phyloP scores from a whole-genome alignment of 2,797 vertebrate genomes.

The Cyclura pinguis region DNA sequence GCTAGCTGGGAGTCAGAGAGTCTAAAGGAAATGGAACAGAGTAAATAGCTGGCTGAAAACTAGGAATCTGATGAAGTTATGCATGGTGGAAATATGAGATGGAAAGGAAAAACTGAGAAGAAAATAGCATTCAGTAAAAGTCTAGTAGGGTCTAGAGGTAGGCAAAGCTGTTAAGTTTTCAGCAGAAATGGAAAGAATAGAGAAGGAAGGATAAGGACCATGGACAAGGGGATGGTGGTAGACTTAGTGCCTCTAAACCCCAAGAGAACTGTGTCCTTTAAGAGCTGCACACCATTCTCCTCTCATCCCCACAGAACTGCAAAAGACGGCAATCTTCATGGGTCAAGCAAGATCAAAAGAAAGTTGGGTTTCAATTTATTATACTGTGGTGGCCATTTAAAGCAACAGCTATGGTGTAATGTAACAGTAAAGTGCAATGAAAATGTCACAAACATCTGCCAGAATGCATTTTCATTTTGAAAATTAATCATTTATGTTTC shows the following conservation, averaged over 20 bases:
- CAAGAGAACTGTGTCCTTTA: neutral
- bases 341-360: neutral
- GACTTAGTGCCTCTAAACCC: neutral
- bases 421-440: neutral
- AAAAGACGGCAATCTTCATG: neutral
- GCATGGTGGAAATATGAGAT: neutral
- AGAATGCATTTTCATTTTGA: slow-evolving; percentile 42
- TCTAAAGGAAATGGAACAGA: neutral
- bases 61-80: neutral
- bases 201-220: neutral
- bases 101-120: neutral
- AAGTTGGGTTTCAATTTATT: neutral
- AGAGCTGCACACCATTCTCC: neutral
- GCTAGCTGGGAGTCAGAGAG: neutral
- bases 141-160: neutral
- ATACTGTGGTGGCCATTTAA: neutral
- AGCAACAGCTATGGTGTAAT: neutral
- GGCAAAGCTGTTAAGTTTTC: neutral
- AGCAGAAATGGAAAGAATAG: neutral
- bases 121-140: neutral
- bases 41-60: neutral
- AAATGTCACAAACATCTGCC: neutral
- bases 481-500: slow-evolving; percentile 44
- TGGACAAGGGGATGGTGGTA: neutral
- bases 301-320: too few species aligned